These are phyloP conservation scores for Lasioglossum marginatum DNA, from an alignment of 2,888 invertebrate species.

Conservation along the genomic window DNA sequence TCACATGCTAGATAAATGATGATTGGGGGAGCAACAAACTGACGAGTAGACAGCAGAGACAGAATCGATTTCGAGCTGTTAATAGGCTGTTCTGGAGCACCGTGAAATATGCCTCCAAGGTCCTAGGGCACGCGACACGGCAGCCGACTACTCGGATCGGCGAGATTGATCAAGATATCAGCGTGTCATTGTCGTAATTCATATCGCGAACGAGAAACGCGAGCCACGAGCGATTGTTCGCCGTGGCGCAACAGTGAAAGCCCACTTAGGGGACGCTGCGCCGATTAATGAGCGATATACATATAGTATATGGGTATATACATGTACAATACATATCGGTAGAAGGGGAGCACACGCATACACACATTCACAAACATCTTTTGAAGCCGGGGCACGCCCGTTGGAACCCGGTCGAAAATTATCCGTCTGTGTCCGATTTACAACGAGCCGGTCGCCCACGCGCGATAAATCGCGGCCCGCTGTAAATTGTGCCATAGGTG, in stretches of 20 bases:
- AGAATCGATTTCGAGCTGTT: neutral
- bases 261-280: conserved; percentile 54
- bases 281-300: conserved; percentile 55
- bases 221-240: conserved; percentile 57
- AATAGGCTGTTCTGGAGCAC: neutral
- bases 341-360: neutral
- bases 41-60: neutral
- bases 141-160: neutral
- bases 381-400: neutral
- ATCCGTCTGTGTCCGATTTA: conserved; percentile 44
- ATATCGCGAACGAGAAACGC: conserved; percentile 52
- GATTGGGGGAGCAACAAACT: neutral
- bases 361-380: neutral
- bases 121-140: conserved; percentile 9
- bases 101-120: neutral
- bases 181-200: conserved; percentile 52
- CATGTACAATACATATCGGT: neutral
- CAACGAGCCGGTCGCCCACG: conserved; percentile 38
- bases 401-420: conserved; percentile 48
- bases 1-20: neutral
- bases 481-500: conserved; percentile 37
- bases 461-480: conserved; percentile 41
- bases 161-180: conserved; percentile 64
- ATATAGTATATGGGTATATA: neutral
- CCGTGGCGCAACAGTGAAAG: conserved; percentile 66